Conservation (phyloP, 2,797 vertebrate species). For the Sarcophilus harrisii region DNA sequence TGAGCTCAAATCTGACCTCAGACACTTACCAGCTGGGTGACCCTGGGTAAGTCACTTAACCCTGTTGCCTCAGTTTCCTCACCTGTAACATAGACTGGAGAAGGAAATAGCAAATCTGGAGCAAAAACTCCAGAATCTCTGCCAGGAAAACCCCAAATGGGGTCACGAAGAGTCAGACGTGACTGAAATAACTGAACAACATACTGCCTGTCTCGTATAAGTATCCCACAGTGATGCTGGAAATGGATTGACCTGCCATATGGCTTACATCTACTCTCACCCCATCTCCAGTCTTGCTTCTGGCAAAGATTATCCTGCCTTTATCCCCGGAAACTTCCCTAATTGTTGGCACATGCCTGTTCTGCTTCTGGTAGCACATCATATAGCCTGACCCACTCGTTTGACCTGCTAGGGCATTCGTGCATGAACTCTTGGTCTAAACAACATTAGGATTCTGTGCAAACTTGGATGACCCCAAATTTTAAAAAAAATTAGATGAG, state of each 20-base stretch:
- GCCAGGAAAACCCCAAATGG: not conserved
- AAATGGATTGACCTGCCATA: not conserved
- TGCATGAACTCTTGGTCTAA: not conserved
- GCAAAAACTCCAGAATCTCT: not conserved
- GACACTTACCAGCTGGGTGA: not conserved
- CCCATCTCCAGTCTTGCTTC: not conserved
- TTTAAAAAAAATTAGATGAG: not conserved
- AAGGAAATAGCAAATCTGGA: not conserved
- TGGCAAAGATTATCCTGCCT: not conserved
- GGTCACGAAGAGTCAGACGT: not conserved
- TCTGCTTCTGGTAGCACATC: not conserved
- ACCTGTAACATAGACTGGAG: not conserved
- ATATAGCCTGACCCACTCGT: not conserved
- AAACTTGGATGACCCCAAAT: not conserved
- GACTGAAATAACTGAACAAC: not conserved
- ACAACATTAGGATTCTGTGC: not conserved
- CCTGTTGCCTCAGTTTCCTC: not conserved
- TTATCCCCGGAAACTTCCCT: not conserved
- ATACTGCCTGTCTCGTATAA: not conserved
- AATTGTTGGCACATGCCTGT: not conserved
- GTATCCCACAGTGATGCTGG: not conserved
- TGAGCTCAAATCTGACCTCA: not conserved
- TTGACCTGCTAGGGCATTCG: not conserved
- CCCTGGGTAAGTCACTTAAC: not conserved
- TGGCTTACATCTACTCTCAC: not conserved